phyloP scores from a whole-genome alignment of 2,113 vertebrate genomes.

The Oryzias woworae region DNA sequence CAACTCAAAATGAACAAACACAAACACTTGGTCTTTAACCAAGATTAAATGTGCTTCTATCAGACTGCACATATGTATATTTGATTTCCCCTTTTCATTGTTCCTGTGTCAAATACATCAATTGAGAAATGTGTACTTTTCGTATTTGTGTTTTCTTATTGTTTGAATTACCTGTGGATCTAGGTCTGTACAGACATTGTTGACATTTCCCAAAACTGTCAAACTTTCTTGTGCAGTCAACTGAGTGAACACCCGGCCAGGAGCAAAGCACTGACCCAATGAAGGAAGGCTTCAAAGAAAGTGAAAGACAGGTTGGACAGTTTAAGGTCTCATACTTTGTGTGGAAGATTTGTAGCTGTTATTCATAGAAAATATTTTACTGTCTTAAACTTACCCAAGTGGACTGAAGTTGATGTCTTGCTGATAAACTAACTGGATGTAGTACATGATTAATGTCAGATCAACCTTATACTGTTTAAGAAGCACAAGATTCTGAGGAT shows the following conservation, averaged over 20 bases:
- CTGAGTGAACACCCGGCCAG: constrained; percentile 53
- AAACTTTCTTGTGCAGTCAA: constrained; percentile 33
- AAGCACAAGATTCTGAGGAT: constrained; percentile 68
- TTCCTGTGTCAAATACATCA: too few relatives aligned
- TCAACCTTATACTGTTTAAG: constrained; percentile 40
- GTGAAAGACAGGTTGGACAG: background rate
- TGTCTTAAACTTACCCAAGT: constrained; percentile 59
- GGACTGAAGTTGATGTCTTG: constrained; percentile 68
- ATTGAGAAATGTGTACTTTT: too few relatives aligned
- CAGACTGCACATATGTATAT: too few relatives aligned
- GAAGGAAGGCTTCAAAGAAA: constrained; percentile 62
- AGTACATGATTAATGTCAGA: constrained; percentile 56
- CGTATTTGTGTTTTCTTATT: too few relatives aligned
- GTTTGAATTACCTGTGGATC: constrained; percentile 55
- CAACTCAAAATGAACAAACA: too few relatives aligned
- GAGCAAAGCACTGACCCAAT: constrained; percentile 53
- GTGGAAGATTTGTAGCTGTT: background rate
- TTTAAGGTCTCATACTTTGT: too few relatives aligned
- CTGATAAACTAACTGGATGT: constrained; percentile 61
- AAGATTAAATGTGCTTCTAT: too few relatives aligned
- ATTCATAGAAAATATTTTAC: background rate
- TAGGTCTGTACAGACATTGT: constrained; percentile 40
- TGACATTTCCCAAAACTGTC: constrained; percentile 39
- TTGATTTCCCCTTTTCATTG: too few relatives aligned
- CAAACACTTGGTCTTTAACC: too few relatives aligned